A percentile compares a stretch with the other conserved stretches of the same genome.
phyloP scores from a whole-genome alignment of 2,888 invertebrate genomes.

The Globia sparganii region DNA sequence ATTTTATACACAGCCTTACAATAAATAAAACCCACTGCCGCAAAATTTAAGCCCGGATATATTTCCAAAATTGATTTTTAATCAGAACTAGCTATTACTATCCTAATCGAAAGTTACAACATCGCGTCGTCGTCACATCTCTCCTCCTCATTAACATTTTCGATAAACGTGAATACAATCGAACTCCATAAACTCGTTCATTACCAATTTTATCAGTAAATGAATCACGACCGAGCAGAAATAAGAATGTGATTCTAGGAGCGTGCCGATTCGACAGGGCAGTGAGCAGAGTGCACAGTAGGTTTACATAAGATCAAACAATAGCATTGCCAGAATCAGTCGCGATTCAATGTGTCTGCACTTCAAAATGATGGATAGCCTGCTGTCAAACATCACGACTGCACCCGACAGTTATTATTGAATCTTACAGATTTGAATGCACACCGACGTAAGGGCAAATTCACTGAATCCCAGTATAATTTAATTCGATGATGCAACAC shows the following conservation, averaged over 20 bases:
- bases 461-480: slow-evolving; percentile 29
- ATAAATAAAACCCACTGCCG: slow-evolving; percentile 85
- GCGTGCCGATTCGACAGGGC: slow-evolving; percentile 73
- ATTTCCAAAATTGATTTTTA: slow-evolving; percentile 72
- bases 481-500: slow-evolving; percentile 36
- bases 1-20: slow-evolving; percentile 87
- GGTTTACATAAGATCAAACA: slow-evolving; percentile 65
- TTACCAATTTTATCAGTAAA: slow-evolving; percentile 69
- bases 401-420: slow-evolving; percentile 51
- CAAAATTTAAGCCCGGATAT: slow-evolving; percentile 77
- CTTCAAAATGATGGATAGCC: slow-evolving; percentile 29
- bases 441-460: slow-evolving; percentile 49
- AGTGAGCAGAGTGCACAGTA: slow-evolving; percentile 75
- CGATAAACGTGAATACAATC: slow-evolving; percentile 57
- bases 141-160: slow-evolving; percentile 36
- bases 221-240: slow-evolving; percentile 61
- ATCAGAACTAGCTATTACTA: slow-evolving; percentile 78
- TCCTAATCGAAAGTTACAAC: slow-evolving; percentile 73
- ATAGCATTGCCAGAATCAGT: slow-evolving; percentile 52
- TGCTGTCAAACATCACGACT: slow-evolving; percentile 49
- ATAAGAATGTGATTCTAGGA: slow-evolving; percentile 59
- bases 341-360: slow-evolving; percentile 30
- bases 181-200: slow-evolving; percentile 51
- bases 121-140: slow-evolving; percentile 62
- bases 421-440: slow-evolving; percentile 45